Base-by-base conservation (phyloP, 2,113 vertebrate genomes). In the Nothocercus julius region DNA sequence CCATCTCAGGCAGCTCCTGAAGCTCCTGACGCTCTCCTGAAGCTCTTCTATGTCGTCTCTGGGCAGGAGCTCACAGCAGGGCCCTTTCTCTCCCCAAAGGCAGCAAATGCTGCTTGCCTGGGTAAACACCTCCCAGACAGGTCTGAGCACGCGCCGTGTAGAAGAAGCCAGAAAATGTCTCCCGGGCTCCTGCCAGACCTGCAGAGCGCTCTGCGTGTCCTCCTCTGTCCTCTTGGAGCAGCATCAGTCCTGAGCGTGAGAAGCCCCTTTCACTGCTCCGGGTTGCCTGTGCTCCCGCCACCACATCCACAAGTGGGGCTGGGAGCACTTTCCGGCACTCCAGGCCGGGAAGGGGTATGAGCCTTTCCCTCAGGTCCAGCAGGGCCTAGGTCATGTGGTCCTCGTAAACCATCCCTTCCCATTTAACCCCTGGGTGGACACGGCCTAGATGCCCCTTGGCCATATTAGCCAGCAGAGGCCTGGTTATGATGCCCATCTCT, bases 41-140 rank as follows among this genome's bases (percentile, higher is more conserved):
- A 88, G 42, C 64, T 42, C 24, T 89, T 44, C 32, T 38, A 63
- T 36, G 13, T 34, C 1, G 2, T 72, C 45, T 79, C 59, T 2
- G 2, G 34, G 75, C 28, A 58, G 61, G 18, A 88, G 56, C 61
- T 94, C 45, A n/a, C 40, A 58, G 73, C 80, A 20, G 0, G 0
- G 25, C 61, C 51, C 38, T 86, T 86, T 49, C 61, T 81, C 63
- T 90, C 70, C 34, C 49, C 18, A 1, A 69, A 78, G 61, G 69
- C 62, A 72, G 87, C 49, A 30, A 7, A 30, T 49, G 66, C 69
- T 78, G 51, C 61, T 92, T 4, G 11, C 42, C 80, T 47, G 32
- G 32, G 34, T 93, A 86, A 72, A 82, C 61, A 28, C 82, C 75
- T 79, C 67, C 68, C 81, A 72, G 81, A 64, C 93, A 89, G 62